A percentile compares a stretch with the other conserved stretches of the same genome.
These are phyloP conservation scores for Melanotaenia trifasciata DNA, from an alignment of 2,797 vertebrate species.

Conservation along the genomic window DNA sequence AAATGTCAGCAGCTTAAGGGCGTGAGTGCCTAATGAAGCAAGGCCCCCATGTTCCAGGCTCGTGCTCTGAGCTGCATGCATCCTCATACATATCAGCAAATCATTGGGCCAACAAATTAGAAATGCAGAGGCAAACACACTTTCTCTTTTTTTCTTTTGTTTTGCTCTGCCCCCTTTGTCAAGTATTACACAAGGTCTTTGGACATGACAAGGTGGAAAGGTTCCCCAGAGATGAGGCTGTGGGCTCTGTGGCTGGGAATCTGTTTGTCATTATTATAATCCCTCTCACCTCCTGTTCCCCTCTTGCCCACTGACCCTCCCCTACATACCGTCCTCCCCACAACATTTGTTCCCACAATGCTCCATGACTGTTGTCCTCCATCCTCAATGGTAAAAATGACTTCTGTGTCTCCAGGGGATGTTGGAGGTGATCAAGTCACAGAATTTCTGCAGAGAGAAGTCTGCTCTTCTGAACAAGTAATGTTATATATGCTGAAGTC, in stretches of 20 bases:
- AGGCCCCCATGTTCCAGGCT: conserved; percentile 72
- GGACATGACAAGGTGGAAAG: conserved; percentile 76
- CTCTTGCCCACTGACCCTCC: conserved; percentile 61
- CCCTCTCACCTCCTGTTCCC: conserved; percentile 57
- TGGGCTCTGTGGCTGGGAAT: conserved; percentile 44
- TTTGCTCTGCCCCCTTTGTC: conserved; percentile 37
- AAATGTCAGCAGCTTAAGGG: conserved; percentile 84
- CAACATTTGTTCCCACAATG: conserved; percentile 45
- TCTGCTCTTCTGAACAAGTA: conserved; percentile 21
- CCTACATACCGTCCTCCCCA: conserved; percentile 11
- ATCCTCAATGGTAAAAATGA: conserved; percentile 42
- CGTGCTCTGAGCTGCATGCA: conserved; percentile 64
- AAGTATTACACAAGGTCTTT: conserved; percentile 68
- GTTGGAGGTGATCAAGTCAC: conserved; percentile 25
- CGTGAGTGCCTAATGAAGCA: conserved; percentile 83
- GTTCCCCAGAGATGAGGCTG: conserved; percentile 67
- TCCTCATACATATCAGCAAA: conserved; percentile 72
- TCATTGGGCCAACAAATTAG: conserved; percentile 76
- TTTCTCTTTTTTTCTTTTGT: conserved; percentile 17
- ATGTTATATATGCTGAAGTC: neutral
- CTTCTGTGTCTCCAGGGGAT: conserved; percentile 43
- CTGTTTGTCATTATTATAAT: conserved; percentile 77
- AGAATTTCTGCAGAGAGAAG: conserved; percentile 21
- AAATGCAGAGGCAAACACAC: conserved; percentile 43
- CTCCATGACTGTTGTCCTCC: conserved; percentile 63